phyloP scores from a whole-genome alignment of 2,888 invertebrate species.

The Chrysotoxum bicinctum region DNA sequence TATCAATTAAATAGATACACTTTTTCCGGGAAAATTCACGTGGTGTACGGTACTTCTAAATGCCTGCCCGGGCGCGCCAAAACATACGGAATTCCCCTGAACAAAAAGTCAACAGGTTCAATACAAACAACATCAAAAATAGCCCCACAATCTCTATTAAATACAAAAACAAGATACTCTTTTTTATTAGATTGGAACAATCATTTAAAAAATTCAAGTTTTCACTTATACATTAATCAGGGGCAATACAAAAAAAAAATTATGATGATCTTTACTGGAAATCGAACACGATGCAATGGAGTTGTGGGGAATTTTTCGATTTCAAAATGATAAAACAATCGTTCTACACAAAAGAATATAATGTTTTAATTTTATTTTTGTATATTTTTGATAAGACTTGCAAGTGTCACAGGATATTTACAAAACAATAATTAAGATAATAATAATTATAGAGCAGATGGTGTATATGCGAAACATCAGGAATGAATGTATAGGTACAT shows the following conservation, averaged over 20 bases:
- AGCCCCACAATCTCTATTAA: not conserved
- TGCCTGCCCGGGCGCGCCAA: not conserved
- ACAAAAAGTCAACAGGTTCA: constrained; percentile 10
- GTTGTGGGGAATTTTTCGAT: constrained; percentile 9
- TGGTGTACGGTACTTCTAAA: not conserved
- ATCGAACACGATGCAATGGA: not conserved
- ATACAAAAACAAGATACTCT: not conserved
- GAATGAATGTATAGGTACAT: not conserved
- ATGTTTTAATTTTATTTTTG: not conserved
- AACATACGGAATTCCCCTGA: not conserved
- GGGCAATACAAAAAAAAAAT: not conserved
- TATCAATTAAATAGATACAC: not conserved
- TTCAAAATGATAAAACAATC: constrained; percentile 6
- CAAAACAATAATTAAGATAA: constrained; percentile 62
- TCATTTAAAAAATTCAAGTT: not conserved
- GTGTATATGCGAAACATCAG: not conserved
- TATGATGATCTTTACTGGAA: not conserved
- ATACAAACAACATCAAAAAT: not conserved
- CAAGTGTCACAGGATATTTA: constrained; percentile 42
- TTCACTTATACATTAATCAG: not conserved
- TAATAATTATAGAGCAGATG: constrained; percentile 40
- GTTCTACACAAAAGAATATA: not conserved
- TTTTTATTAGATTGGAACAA: not conserved
- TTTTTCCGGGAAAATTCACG: not conserved
- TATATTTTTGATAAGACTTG: constrained; percentile 35